These are phyloP conservation scores for Muricea muricata DNA, from an alignment of 92 coral and sea anemone genomes.

Conservation along the genomic window DNA sequence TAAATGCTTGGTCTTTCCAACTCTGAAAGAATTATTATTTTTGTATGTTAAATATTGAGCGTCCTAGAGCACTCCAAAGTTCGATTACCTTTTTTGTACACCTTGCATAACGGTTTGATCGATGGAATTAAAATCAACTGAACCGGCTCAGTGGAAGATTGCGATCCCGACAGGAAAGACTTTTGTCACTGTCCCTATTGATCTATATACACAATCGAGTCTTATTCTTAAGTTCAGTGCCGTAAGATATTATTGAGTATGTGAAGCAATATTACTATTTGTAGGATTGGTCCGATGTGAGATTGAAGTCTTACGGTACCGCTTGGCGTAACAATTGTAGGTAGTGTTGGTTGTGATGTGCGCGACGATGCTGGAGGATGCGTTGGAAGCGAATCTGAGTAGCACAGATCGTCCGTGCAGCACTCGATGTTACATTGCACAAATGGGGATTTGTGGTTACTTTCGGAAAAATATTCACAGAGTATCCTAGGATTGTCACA, in stretches of 20 bases:
- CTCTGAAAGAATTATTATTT: no score
- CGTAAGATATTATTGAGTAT: neutral
- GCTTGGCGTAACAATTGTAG: conserved; percentile 1
- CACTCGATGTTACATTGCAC: conserved; percentile 12
- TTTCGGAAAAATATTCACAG: conserved; percentile 11
- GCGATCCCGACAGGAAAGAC: no score
- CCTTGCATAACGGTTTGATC: no score
- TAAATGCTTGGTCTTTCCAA: no score
- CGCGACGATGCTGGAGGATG: neutral
- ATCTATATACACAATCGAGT: no score
- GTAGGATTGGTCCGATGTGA: neutral
- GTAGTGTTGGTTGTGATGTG: neutral
- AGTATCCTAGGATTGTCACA: conserved; percentile 3
- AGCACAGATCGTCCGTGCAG: conserved; percentile 12
- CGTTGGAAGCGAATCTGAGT: neutral
- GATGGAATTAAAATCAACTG: no score
- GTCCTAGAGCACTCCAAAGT: no score
- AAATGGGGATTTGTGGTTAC: conserved; percentile 15
- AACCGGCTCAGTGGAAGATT: no score
- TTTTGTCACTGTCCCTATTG: no score
- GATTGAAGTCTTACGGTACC: neutral
- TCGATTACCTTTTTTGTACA: no score
- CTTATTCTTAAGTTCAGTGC: no score
- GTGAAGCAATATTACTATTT: neutral
- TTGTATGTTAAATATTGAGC: no score